Conservation (phyloP, 2,797 vertebrate species). For the Leptodactylus fallax region DNA sequence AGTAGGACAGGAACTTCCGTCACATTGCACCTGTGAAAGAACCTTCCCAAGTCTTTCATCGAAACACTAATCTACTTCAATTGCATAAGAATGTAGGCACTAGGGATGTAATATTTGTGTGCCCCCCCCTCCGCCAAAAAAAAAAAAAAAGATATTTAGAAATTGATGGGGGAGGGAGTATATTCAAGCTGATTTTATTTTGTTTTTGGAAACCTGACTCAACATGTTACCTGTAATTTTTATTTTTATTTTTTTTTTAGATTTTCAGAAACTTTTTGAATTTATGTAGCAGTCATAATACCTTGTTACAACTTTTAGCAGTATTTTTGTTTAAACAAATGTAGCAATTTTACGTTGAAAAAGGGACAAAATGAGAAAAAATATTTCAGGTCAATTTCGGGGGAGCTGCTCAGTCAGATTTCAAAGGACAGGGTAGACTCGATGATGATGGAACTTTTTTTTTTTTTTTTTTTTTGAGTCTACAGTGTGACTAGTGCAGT, state of each 20-base stretch:
- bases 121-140: not conserved
- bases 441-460: slow-evolving; percentile 5
- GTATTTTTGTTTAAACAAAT: slow-evolving; percentile 66
- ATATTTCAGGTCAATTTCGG: slow-evolving; percentile 50
- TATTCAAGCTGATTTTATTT: not conserved
- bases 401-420: slow-evolving; percentile 25
- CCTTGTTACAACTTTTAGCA: slow-evolving; percentile 70
- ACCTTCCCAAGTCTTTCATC: slow-evolving; percentile 29
- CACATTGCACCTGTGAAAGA: slow-evolving; percentile 33
- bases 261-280: slow-evolving; percentile 58
- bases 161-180: not conserved
- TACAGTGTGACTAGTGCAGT: slow-evolving; percentile 19
- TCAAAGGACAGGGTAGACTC: slow-evolving; percentile 27
- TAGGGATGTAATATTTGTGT: slow-evolving; percentile 31
- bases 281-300: slow-evolving; percentile 72
- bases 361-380: slow-evolving; percentile 42
- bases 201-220: slow-evolving; percentile 19
- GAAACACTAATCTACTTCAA: slow-evolving; percentile 9
- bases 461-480: slow-evolving; percentile 23
- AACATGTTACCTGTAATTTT: not conserved
- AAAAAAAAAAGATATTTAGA: slow-evolving; percentile 6
- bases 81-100: slow-evolving; percentile 44
- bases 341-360: slow-evolving; percentile 57
- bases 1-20: not conserved
- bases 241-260: slow-evolving; percentile 8